Percentiles rank a stretch among this genome's conserved stretches.
Evolutionary conservation across 2,113 vertebrate species (phyloP).

Genomic region (Chloroceryle aenea): DNA sequence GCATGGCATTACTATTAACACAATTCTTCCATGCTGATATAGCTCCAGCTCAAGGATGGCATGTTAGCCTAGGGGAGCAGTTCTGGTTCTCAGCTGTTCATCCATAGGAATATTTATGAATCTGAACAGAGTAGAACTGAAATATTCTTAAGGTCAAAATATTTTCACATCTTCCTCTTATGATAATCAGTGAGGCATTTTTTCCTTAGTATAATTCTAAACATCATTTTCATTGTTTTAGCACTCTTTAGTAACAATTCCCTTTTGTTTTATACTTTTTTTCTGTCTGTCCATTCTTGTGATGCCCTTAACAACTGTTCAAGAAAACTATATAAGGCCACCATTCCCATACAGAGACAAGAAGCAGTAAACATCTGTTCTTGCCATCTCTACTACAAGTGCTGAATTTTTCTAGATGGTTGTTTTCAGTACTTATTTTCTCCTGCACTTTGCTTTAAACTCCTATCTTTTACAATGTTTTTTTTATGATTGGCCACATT

Average conservation of each 20-base stretch:
- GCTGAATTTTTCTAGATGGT: neutral
- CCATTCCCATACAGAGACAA: neutral
- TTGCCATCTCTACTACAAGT: neutral
- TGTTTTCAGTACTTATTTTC: conserved; percentile 13
- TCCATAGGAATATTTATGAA: neutral
- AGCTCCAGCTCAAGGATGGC: neutral
- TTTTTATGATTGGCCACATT: neutral
- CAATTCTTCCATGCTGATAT: neutral
- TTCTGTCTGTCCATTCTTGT: neutral
- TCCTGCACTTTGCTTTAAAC: neutral
- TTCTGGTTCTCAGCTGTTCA: neutral
- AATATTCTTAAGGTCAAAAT: neutral
- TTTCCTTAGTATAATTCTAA: neutral
- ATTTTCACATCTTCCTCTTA: neutral
- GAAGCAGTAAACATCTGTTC: neutral
- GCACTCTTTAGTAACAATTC: neutral
- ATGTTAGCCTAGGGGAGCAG: neutral
- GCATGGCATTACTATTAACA: neutral
- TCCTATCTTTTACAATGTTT: neutral
- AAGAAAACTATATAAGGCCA: neutral
- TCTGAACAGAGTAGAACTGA: neutral
- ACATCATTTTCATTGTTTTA: neutral
- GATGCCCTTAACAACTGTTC: neutral
- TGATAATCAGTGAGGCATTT: neutral
- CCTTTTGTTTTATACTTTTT: neutral